Percentiles rank a stretch among this genome's conserved stretches.
Evolutionary conservation across 2,888 invertebrate species (phyloP).

Genomic region (Athalia circularis): DNA sequence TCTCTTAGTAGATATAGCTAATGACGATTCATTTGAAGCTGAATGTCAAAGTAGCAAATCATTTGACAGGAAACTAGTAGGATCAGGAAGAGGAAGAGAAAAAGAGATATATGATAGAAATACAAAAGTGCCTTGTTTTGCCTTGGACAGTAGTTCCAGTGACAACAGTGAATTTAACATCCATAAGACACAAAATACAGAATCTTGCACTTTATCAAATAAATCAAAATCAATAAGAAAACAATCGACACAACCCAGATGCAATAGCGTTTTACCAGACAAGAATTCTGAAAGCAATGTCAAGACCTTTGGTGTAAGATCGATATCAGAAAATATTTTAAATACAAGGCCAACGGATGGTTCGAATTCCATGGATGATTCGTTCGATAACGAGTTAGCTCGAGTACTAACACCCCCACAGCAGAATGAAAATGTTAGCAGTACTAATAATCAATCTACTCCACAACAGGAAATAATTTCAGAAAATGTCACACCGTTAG

Average conservation of each 20-base stretch:
- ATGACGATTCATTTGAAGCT: neutral
- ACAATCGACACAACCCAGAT: constrained; percentile 1
- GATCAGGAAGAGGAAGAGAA: neutral
- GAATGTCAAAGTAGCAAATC: neutral
- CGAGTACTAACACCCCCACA: constrained; percentile 21
- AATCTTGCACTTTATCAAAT: neutral
- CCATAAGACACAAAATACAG: neutral
- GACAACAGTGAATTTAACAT: neutral
- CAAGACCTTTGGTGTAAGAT: constrained; percentile 55
- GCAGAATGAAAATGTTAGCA: constrained; percentile 5
- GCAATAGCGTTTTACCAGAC: neutral
- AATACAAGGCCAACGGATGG: neutral
- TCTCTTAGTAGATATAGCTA: neutral
- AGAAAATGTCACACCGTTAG: constrained; percentile 74
- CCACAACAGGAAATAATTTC: constrained; percentile 46
- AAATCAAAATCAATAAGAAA: constrained; percentile 15
- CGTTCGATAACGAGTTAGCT: neutral
- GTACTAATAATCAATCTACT: constrained; percentile 13
- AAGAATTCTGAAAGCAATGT: constrained; percentile 25
- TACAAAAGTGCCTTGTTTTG: neutral
- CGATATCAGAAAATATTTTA: constrained; percentile 56
- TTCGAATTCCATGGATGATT: neutral
- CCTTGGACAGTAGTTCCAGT: constrained; percentile 22
- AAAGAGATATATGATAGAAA: neutral
- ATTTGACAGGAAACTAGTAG: neutral